Evolutionary conservation across 2,797 vertebrate species (phyloP), one percentile per base, ranked within the genome.

Genomic region (Xenopus petersii): DNA sequence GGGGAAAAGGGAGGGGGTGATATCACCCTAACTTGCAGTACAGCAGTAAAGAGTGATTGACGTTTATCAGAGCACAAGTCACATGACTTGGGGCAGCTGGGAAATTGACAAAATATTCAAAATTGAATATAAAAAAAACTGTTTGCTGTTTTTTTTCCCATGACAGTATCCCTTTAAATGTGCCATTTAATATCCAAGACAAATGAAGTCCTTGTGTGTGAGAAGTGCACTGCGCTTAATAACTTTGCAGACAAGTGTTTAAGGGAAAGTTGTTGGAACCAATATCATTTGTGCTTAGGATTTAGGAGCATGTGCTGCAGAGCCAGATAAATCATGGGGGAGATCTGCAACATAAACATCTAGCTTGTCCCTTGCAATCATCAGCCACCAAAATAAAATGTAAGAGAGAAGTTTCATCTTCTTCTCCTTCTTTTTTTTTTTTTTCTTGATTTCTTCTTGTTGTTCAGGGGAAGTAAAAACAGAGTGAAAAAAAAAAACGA

Each of bases 201-300:
- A 92, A 91, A 91, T 92, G 88, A 90, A 90, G 88, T 89, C 86
- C 83, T 90, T 88, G 85, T 88, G 82, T 89, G 89, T 91, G 87
- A 89, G 85, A 89, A 88, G 84, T 86, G 88, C 85, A 91, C 80
- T 64, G 83, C 80, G 84, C 88, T 86, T 88, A 86, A 89, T 89
- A 90, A 92, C 86, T 87, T 90, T 88, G 86, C 86, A 89, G 88
- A 91, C 90, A 90, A 91, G 89, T 87, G 89, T 91, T 91, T 90
- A 92, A 91, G 89, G 90, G 90, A 91, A 90, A 92, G 88, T 90
- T 83, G 88, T 86, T 90, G 86, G 88, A 84, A 90, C 84, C 87
- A 89, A 90, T 91, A 92, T 91, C 86, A 90, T 89, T 91, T 90
- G 88, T 91, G 86, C 88, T 89, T 85, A 89, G 84, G 89, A 87